These are phyloP conservation scores for Acanthosepion esculentum DNA, from an alignment of 2,888 invertebrate species.

Conservation along the genomic window DNA sequence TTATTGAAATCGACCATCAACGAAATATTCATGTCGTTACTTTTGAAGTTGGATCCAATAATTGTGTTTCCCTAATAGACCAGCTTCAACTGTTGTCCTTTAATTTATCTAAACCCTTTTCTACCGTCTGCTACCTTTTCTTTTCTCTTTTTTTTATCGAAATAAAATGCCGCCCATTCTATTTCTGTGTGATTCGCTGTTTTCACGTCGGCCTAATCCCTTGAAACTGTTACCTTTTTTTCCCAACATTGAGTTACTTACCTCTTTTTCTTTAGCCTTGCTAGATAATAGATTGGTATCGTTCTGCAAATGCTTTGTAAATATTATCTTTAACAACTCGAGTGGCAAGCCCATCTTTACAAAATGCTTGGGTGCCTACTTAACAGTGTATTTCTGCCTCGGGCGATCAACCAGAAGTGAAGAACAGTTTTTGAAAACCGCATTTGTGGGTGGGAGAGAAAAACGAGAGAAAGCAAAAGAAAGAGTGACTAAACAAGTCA, in stretches of 20 bases:
- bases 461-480: background rate
- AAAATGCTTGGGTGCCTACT: slow-evolving; percentile 17
- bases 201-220: background rate
- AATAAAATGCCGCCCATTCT: background rate
- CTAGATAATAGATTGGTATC: slow-evolving; percentile 6
- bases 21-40: background rate
- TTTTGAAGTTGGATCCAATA: background rate
- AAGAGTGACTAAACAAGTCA: background rate
- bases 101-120: background rate
- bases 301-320: slow-evolving; percentile 6
- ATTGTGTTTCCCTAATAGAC: background rate
- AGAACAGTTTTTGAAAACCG: background rate
- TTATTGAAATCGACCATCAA: background rate
- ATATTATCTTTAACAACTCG: slow-evolving; percentile 1
- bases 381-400: background rate
- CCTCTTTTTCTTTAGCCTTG: background rate
- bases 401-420: background rate
- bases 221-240: slow-evolving; percentile 11
- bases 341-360: slow-evolving; percentile 33
- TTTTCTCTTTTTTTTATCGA: background rate
- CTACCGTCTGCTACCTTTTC: background rate
- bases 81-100: background rate
- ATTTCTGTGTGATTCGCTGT: background rate
- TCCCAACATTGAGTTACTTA: background rate
- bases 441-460: background rate